phyloP scores from a whole-genome alignment of 1,140 invertebrate genomes.

The Camponotus vicinus region DNA sequence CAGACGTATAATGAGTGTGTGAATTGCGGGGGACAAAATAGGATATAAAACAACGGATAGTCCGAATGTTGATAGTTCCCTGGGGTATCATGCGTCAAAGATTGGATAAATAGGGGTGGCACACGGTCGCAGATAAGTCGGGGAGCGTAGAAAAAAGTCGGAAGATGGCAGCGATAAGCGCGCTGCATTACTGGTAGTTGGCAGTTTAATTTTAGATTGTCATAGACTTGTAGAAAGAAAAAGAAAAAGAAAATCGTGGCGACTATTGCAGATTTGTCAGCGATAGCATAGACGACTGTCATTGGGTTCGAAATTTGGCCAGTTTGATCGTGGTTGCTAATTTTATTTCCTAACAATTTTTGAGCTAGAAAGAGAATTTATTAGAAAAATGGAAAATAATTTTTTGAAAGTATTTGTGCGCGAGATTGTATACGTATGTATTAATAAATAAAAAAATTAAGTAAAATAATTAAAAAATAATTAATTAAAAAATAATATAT shows the following conservation, averaged over 20 bases:
- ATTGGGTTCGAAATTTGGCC: neutral
- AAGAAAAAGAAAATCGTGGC: neutral
- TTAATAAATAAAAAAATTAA: slow-evolving; percentile 8
- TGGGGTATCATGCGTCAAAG: slow-evolving; percentile 30
- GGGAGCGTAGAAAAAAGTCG: slow-evolving; percentile 14
- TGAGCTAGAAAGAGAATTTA: neutral
- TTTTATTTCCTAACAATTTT: neutral
- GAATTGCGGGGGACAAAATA: slow-evolving; percentile 4
- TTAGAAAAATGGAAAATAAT: slow-evolving; percentile 22
- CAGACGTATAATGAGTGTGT: neutral
- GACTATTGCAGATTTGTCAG: neutral
- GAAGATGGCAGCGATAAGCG: slow-evolving; percentile 28
- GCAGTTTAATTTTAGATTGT: slow-evolving; percentile 54
- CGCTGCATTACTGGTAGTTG: slow-evolving; percentile 34
- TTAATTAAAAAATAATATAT: neutral
- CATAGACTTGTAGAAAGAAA: neutral
- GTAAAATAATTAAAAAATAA: neutral
- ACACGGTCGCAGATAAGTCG: slow-evolving; percentile 43
- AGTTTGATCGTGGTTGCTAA: neutral
- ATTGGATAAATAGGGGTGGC: slow-evolving; percentile 22
- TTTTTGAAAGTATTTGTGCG: neutral
- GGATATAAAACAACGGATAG: slow-evolving; percentile 8
- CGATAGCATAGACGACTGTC: slow-evolving; percentile 20
- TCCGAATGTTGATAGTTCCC: slow-evolving; percentile 35
- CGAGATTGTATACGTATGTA: neutral